Base-by-base conservation (phyloP, 1,140 invertebrate species). In the Drosophila tani region DNA sequence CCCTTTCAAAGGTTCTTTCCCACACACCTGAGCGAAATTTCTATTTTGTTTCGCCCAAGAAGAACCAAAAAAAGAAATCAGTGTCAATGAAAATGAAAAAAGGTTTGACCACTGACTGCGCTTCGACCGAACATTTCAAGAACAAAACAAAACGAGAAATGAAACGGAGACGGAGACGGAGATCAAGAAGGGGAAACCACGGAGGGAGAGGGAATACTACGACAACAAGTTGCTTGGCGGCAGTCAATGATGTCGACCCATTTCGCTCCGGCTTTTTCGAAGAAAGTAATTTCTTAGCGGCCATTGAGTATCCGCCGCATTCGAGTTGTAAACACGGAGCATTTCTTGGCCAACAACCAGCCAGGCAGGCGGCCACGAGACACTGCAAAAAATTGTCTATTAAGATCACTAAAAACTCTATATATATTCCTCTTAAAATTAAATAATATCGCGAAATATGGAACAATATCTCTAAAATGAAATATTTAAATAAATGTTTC, bases 41-140 rank as follows among this genome's bases (percentile, higher is more conserved):
- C 43, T 63, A 70, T 46, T 78, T 17, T 27, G 14, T 19, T 55
- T 58, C 27, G 41, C 51, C 55, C 71, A 82, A 82, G 65, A 82
- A 74, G 80, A 79, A 79, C 68, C 8, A 32, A 53, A 60, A 84
- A 87, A 84, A 87, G 84, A 87, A 87, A 87, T 87, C 81, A 78
- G 81, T 78, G 81, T 71, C 74, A 84, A 87, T 88, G 84, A 88
- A 87, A 87, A 88, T 67, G 84, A 87, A 87, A 88, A 62, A 87
- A 87, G 49, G 50, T 88, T 80, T 68, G 60, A 66, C 78, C 68
- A 65, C 64, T 53, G 69, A 56, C 64, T 53, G 75, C 41, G 60
- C 57, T 50, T 45, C n/a, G 59, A 35, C 24, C 66, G 55, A 86
- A 82, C 83, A 74, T 81, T 55, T 70, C 32, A 51, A 87, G 84